phyloP scores from a whole-genome alignment of 2,888 invertebrate species.

The Lacanobia wlatinum region DNA sequence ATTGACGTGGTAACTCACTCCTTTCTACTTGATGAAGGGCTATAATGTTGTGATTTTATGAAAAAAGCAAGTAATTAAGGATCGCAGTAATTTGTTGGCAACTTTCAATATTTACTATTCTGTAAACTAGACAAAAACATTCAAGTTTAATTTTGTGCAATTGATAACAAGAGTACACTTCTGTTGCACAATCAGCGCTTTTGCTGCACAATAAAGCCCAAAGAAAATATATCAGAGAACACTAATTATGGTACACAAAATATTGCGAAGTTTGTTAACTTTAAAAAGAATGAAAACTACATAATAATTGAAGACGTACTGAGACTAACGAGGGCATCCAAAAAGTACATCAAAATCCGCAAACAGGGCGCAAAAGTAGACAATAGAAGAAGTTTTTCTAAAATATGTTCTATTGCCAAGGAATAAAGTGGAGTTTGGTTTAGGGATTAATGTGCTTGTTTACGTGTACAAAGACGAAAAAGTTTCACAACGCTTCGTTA shows the following conservation, averaged over 20 bases:
- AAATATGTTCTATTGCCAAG: conserved; percentile 62
- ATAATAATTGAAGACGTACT: conserved; percentile 70
- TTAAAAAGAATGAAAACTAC: conserved; percentile 62
- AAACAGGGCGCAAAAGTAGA: conserved; percentile 73
- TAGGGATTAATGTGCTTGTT: conserved; percentile 72
- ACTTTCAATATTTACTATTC: not conserved
- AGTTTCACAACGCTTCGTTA: conserved; percentile 84
- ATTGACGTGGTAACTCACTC: conserved; percentile 47
- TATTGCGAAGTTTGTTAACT: conserved; percentile 40
- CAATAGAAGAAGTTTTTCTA: conserved; percentile 41
- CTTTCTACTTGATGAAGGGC: conserved; percentile 16
- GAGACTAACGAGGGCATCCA: conserved; percentile 76
- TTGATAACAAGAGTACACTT: conserved; percentile 7
- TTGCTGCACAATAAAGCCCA: not conserved
- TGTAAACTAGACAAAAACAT: not conserved
- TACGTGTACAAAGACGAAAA: conserved; percentile 82
- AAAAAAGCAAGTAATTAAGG: not conserved
- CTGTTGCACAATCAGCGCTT: conserved; percentile 24
- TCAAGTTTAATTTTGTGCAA: conserved; percentile 5
- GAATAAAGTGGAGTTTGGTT: conserved; percentile 68
- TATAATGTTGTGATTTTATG: conserved; percentile 21
- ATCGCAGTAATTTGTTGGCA: not conserved
- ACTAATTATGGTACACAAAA: conserved; percentile 53
- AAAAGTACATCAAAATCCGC: conserved; percentile 76
- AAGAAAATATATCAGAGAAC: conserved; percentile 31